Base-by-base conservation (phyloP, 2,797 vertebrate species). In the Sciurus carolinensis region DNA sequence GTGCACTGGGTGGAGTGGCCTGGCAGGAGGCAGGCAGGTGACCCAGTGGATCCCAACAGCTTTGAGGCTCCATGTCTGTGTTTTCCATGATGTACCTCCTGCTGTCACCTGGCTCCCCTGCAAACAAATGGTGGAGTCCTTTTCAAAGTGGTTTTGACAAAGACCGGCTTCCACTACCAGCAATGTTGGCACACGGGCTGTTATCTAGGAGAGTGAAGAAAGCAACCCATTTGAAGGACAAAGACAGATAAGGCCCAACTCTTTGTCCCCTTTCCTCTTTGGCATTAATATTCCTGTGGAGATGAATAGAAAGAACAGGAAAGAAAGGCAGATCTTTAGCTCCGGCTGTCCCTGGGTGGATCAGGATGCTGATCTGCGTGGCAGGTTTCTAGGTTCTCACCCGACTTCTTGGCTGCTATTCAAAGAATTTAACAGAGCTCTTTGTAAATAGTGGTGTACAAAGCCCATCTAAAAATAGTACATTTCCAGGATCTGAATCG, bases 331-430 rank as follows among this genome's bases (percentile, higher is more conserved):
- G 4, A 64, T 36, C 59, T 4, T 90, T 59, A 88, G 96, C 22
- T 0, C 94, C 17, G 88, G 69, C 94, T 82, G 64, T n/a, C 33
- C 84, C 86, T n/a, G 96, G 67, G 84, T 95, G 90, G 95, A 89
- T 95, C 87, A 97, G 96, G 95, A 86, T 97, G 97, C 94, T 62
- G 87, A 97, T 96, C 97, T 96, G 91, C n/a, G 72, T 76, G 72
- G 76, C 90, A 95, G 91, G 95, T 93, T 98, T 97, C 83, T 76
- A 97, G 81, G 82, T 96, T 95, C 94, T 98, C 97, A 92, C 95
- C 97, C 97, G 97, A 71, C 96, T 72, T 96, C 97, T 97, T 98
- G 97, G 96, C 97, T 93, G 90, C 92, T n/a, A 73, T 95, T 98
- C 98, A 97, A 98, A 96, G 96, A 97, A 93, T 98, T 98, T 75